Evolutionary conservation across 2,113 vertebrate genomes (phyloP).

Genomic region (Suricata suricatta): DNA sequence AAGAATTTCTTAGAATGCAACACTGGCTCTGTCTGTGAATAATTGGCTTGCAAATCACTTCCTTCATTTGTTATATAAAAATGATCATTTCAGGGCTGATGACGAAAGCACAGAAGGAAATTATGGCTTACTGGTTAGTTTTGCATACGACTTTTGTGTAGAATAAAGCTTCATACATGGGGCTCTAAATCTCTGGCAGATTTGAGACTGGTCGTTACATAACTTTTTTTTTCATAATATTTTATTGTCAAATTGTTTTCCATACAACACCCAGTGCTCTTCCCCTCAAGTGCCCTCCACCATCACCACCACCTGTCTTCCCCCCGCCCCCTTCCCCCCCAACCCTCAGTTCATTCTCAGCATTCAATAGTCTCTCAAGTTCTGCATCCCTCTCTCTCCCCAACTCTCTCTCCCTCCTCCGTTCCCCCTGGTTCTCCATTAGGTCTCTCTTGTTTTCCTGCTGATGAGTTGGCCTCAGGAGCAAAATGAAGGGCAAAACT

Average conservation of each 20-base stretch:
- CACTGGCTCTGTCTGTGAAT: background rate
- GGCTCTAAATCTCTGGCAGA: background rate
- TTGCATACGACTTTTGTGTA: background rate
- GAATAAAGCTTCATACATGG: background rate
- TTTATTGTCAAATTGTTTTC: too few species aligned
- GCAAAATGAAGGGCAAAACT: background rate
- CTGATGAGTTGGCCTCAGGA: background rate
- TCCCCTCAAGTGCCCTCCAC: too few species aligned
- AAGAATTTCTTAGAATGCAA: background rate
- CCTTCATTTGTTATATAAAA: constrained; percentile 21
- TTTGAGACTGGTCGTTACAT: background rate
- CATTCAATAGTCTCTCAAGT: too few species aligned
- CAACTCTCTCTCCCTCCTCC: too few species aligned
- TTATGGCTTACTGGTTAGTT: background rate
- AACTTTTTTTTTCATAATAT: too few species aligned
- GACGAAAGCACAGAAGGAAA: background rate
- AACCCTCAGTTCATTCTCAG: too few species aligned
- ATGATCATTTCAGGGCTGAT: background rate
- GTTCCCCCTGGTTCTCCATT: too few species aligned
- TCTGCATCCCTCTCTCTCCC: too few species aligned
- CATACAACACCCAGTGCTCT: too few species aligned
- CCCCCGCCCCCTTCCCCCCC: too few species aligned
- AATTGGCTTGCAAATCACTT: constrained; percentile 23
- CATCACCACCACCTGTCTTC: too few species aligned
- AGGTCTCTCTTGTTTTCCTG: too few species aligned